Percentiles rank a stretch among this genome's conserved stretches.
Conservation (phyloP, 2,797 vertebrate species). For the Molossus molossus region DNA sequence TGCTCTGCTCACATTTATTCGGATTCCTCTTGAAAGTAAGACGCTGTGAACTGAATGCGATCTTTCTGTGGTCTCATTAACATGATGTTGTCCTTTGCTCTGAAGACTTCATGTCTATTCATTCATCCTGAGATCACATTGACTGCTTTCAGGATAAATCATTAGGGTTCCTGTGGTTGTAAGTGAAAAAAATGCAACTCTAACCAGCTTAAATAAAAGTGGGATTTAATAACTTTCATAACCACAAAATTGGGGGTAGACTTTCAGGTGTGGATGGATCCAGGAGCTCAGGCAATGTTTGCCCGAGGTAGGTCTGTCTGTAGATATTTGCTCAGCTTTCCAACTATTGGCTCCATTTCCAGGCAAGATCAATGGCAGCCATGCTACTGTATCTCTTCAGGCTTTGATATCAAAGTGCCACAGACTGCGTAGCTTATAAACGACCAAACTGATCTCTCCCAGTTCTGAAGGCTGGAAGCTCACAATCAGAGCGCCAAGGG, state of each 20-base stretch:
- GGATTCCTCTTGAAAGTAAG: neutral
- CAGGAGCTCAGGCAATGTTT: neutral
- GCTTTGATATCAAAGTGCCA: neutral
- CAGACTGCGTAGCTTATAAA: neutral
- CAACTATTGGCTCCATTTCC: neutral
- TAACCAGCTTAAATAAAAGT: constrained; percentile 35
- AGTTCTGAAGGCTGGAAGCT: neutral
- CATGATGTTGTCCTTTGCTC: neutral
- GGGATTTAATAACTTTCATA: neutral
- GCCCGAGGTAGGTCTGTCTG: neutral
- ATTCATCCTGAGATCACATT: neutral
- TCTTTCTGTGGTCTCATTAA: neutral
- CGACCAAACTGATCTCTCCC: neutral
- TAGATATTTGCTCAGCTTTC: neutral
- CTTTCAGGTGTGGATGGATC: constrained; percentile 33
- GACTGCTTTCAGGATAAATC: constrained; percentile 17
- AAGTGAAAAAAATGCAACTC: neutral
- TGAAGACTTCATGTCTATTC: neutral
- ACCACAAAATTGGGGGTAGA: neutral
- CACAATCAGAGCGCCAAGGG: too few relatives aligned
- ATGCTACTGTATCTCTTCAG: neutral
- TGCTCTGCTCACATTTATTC: neutral
- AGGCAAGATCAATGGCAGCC: neutral
- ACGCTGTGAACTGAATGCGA: neutral
- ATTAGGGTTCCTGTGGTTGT: neutral